Conservation (phyloP, 2,797 vertebrate genomes). For the Odontamblyopus lacepedii region DNA sequence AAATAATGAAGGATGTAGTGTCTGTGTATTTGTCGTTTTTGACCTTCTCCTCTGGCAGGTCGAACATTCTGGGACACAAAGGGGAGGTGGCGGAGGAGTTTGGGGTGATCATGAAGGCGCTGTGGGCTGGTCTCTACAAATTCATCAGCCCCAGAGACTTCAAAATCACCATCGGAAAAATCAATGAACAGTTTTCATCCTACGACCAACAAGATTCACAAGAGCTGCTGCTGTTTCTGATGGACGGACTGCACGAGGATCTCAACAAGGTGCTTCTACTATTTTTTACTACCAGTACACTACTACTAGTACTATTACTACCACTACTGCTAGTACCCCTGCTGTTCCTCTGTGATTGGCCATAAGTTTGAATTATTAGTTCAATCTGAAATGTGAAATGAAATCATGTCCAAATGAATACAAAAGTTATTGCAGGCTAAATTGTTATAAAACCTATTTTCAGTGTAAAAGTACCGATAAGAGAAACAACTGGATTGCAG, state of each 20-base stretch:
- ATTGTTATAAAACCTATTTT: too few relatives aligned
- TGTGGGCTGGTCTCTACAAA: constrained; percentile 94
- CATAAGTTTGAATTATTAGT: too few relatives aligned
- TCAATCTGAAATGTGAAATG: too few relatives aligned
- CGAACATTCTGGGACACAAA: constrained; percentile 94
- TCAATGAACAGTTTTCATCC: constrained; percentile 93
- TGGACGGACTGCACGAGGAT: constrained; percentile 98
- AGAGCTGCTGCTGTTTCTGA: constrained; percentile 95
- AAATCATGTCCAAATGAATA: too few relatives aligned
- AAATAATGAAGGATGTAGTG: neutral
- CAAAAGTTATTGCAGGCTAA: too few relatives aligned
- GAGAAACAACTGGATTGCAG: too few relatives aligned
- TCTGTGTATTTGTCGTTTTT: too few relatives aligned
- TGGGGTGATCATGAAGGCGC: constrained; percentile 94
- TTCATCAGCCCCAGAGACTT: constrained; percentile 95
- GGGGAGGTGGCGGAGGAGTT: constrained; percentile 98
- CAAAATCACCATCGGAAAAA: constrained; percentile 95
- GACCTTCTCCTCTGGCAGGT: constrained; percentile 67
- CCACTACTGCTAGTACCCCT: too few relatives aligned
- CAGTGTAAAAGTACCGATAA: too few relatives aligned
- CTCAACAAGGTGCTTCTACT: constrained; percentile 90
- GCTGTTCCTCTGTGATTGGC: too few relatives aligned
- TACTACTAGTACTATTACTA: too few relatives aligned
- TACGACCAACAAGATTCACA: constrained; percentile 97
- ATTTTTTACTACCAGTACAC: too few relatives aligned